These are phyloP conservation scores for Aproaerema taeniolella DNA, from an alignment of 2,888 invertebrate genomes.

Conservation along the genomic window DNA sequence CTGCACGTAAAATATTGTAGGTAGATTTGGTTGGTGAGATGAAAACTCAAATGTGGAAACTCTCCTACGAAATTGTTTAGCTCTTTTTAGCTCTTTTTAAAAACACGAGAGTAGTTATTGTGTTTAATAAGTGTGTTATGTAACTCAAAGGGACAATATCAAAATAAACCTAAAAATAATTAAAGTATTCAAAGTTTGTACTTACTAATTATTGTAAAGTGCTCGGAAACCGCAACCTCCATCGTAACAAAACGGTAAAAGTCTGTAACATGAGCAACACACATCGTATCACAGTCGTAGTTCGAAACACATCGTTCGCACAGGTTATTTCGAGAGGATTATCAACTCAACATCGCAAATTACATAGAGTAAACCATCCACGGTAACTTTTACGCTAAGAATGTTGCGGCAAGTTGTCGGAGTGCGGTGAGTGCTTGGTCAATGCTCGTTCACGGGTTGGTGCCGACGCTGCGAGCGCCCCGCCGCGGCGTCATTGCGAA, in stretches of 20 bases:
- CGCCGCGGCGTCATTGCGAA: conserved; percentile 33
- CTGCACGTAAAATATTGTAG: too few species aligned
- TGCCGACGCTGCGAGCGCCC: conserved; percentile 45
- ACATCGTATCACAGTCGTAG: conserved; percentile 48
- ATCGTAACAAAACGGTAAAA: conserved; percentile 39
- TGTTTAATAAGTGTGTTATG: too few species aligned
- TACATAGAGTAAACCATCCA: conserved; percentile 75
- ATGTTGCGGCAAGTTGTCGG: conserved; percentile 72
- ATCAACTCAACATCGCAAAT: conserved; percentile 70
- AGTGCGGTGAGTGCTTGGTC: conserved; percentile 66
- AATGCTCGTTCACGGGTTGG: conserved; percentile 61
- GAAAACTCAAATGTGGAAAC: too few species aligned
- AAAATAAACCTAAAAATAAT: too few species aligned
- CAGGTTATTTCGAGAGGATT: conserved; percentile 46
- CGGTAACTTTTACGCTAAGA: conserved; percentile 76
- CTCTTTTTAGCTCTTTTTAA: too few species aligned
- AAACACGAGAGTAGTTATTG: too few species aligned
- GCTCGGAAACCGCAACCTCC: conserved; percentile 47
- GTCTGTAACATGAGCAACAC: conserved; percentile 43
- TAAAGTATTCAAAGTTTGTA: conserved; percentile 19
- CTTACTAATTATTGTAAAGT: conserved; percentile 61
- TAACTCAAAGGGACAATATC: too few species aligned
- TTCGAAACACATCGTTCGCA: conserved; percentile 58
- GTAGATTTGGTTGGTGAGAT: too few species aligned
- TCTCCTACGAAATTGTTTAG: too few species aligned